phyloP scores from a whole-genome alignment of 2,888 invertebrate species.

The Synanthedon myopaeformis region DNA sequence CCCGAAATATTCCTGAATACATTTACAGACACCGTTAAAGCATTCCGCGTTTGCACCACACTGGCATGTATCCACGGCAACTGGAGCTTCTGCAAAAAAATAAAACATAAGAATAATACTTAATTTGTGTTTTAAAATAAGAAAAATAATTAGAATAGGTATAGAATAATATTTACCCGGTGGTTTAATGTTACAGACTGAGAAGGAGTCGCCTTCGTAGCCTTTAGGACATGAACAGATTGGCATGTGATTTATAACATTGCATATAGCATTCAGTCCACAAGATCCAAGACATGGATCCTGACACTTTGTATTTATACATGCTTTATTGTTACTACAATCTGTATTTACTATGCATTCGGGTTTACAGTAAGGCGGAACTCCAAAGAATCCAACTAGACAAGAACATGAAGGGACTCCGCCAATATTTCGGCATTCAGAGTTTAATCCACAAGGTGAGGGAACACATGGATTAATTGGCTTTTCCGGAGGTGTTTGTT shows the following conservation, averaged over 20 bases:
- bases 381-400: slow-evolving; percentile 73
- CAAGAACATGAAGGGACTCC: slow-evolving; percentile 76
- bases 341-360: slow-evolving; percentile 81
- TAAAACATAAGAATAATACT: slow-evolving; percentile 1
- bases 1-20: slow-evolving; percentile 80
- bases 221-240: slow-evolving; percentile 75
- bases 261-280: slow-evolving; percentile 79
- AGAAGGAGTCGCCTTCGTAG: slow-evolving; percentile 81
- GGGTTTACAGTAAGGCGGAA: slow-evolving; percentile 80
- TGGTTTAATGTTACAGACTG: slow-evolving; percentile 72
- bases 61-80: slow-evolving; percentile 75
- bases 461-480: slow-evolving; percentile 75
- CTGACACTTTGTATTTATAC: slow-evolving; percentile 80
- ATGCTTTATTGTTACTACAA: slow-evolving; percentile 79
- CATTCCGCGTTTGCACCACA: slow-evolving; percentile 85
- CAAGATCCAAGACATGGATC: slow-evolving; percentile 85
- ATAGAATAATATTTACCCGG: slow-evolving; percentile 30
- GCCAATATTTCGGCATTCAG: slow-evolving; percentile 69
- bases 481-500: slow-evolving; percentile 26
- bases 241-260: slow-evolving; percentile 81
- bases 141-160: background rate
- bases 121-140: background rate
- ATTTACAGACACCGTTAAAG: slow-evolving; percentile 79
- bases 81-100: slow-evolving; percentile 33
- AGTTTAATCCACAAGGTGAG: slow-evolving; percentile 82